These are phyloP conservation scores for Orcinus orca DNA, from an alignment of 2,113 vertebrate genomes.

Conservation along the genomic window DNA sequence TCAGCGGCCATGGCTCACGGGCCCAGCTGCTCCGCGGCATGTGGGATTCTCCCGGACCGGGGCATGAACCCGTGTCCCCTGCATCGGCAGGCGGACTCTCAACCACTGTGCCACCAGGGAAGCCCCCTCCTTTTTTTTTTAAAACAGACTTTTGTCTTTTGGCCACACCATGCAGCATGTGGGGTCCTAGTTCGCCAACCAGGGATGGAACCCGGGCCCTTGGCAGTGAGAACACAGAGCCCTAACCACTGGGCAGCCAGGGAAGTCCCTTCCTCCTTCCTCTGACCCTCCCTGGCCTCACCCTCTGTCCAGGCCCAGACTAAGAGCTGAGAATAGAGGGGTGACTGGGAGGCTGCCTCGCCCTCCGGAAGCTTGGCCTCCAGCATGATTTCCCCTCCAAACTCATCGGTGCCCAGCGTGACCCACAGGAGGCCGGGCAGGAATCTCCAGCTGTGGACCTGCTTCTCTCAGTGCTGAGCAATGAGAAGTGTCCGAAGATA, in stretches of 20 bases:
- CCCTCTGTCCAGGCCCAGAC: not conserved
- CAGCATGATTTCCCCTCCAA: not conserved
- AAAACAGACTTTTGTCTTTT: not conserved
- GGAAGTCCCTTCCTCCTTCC: not conserved
- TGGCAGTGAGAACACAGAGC: no score
- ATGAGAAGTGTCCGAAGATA: not conserved
- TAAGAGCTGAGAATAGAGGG: not conserved
- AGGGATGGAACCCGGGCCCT: not conserved
- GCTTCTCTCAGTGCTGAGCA: slow-evolving; percentile 36
- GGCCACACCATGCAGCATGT: not conserved
- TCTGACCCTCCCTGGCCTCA: accelerated
- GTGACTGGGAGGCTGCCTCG: not conserved
- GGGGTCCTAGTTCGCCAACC: not conserved
- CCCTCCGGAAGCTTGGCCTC: not conserved
- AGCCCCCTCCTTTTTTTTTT: no score
- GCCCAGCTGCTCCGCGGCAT: no score
- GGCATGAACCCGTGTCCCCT: no score
- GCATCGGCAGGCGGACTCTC: no score
- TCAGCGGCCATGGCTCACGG: no score
- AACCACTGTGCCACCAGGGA: no score
- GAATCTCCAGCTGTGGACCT: accelerated
- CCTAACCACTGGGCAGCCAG: not conserved
- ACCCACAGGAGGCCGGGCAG: accelerated
- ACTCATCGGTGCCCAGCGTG: accelerated
- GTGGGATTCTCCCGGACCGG: no score